Percentiles rank a stretch among this genome's conserved stretches.
phyloP scores from a whole-genome alignment of 2,888 invertebrate genomes.

The Parelbella ahira region DNA sequence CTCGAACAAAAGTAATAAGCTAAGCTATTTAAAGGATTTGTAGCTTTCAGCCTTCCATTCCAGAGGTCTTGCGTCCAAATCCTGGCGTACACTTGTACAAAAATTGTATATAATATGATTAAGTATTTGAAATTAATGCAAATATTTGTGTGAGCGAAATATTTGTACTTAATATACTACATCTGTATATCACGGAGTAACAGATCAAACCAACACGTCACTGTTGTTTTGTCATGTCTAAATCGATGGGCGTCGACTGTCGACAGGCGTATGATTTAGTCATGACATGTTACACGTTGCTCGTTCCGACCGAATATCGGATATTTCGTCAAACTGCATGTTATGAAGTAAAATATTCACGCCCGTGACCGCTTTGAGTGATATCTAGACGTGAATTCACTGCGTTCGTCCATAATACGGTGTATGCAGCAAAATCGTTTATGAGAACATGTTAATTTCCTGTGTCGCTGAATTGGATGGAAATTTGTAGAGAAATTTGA shows the following conservation, averaged over 20 bases:
- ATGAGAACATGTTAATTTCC: conserved; percentile 1
- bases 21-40: no score
- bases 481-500: no score
- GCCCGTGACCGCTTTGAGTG: conserved; percentile 28
- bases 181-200: no score
- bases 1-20: no score
- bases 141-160: no score
- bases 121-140: no score
- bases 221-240: not conserved
- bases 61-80: no score
- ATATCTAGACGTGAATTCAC: conserved; percentile 21
- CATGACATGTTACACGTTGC: conserved; percentile 16
- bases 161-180: no score
- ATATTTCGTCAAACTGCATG: not conserved
- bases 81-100: no score
- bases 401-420: conserved; percentile 16
- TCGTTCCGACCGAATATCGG: conserved; percentile 4
- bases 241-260: conserved; percentile 7
- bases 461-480: conserved; percentile 2
- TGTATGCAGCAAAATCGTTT: conserved; percentile 9
- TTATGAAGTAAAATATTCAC: conserved; percentile 28
- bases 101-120: no score
- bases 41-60: no score
- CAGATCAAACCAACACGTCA: no score
- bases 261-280: conserved; percentile 15